Percentiles rank a stretch among this genome's conserved stretches.
Conservation (phyloP, 2,888 invertebrate species). For the Platycheirus rosarum region DNA sequence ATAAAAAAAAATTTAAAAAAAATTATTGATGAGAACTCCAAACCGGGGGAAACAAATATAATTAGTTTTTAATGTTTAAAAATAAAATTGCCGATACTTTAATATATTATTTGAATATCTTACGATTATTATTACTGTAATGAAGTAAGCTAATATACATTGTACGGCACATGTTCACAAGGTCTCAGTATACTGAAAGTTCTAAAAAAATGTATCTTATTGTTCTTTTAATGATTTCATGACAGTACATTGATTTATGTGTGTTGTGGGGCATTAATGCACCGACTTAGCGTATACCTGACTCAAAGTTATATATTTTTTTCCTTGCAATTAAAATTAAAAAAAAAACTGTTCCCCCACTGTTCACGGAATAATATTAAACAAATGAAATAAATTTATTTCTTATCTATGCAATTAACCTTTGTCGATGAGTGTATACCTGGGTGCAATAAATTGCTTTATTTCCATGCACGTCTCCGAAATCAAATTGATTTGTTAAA, state of each 20-base stretch:
- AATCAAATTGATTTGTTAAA: conserved; percentile 4
- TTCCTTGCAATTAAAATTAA: conserved; percentile 56
- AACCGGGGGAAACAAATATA: conserved; percentile 17
- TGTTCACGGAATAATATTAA: conserved; percentile 64
- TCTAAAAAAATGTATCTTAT: conserved; percentile 36
- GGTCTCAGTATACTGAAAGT: neutral
- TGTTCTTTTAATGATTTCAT: conserved; percentile 51
- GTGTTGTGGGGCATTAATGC: conserved; percentile 43
- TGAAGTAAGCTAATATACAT: conserved; percentile 6
- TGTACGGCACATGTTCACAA: neutral
- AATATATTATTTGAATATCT: conserved; percentile 34
- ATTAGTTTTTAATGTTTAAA: conserved; percentile 63
- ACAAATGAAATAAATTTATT: conserved; percentile 69
- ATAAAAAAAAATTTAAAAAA: conserved; percentile 7
- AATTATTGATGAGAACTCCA: conserved; percentile 57
- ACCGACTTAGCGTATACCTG: neutral
- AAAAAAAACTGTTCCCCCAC: conserved; percentile 34
- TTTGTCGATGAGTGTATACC: conserved; percentile 16
- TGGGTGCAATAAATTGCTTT: neutral
- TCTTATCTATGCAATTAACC: conserved; percentile 71
- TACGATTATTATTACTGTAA: conserved; percentile 14
- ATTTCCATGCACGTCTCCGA: conserved; percentile 1
- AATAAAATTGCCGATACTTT: conserved; percentile 21
- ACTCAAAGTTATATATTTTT: conserved; percentile 48
- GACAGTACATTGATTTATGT: conserved; percentile 64